These are phyloP conservation scores for Araneus ventricosus DNA, from an alignment of 1,140 invertebrate species.

Conservation along the genomic window DNA sequence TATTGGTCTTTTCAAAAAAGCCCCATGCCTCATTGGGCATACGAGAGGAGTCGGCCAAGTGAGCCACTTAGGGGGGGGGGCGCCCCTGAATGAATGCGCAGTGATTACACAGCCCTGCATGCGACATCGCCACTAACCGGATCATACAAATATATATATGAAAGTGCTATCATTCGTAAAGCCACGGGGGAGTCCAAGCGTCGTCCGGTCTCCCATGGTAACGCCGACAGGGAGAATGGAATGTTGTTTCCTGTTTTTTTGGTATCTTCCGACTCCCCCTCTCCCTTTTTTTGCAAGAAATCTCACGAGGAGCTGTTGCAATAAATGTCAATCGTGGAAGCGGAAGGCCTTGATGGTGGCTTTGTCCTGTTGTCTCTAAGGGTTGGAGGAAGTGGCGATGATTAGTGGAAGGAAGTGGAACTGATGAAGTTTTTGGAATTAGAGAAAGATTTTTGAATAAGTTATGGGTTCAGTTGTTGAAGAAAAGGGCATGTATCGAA, in stretches of 20 bases:
- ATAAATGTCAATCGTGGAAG: neutral
- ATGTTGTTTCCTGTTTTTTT: conserved; percentile 49
- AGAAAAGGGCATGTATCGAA: no score
- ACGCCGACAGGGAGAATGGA: conserved; percentile 32
- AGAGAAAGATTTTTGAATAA: no score
- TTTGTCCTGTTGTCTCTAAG: neutral
- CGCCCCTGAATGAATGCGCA: conserved; percentile 50
- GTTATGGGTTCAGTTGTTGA: no score
- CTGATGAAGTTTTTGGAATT: no score
- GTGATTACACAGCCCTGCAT: conserved; percentile 68
- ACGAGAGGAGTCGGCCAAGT: conserved; percentile 45
- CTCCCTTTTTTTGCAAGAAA: conserved; percentile 6
- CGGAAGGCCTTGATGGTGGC: neutral
- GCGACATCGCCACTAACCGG: conserved; percentile 29
- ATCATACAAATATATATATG: conserved; percentile 51
- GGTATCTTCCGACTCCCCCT: neutral
- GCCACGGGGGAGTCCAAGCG: conserved; percentile 7
- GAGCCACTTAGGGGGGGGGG: conserved; percentile 58
- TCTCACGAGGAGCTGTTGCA: conserved; percentile 33
- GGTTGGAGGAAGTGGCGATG: neutral
- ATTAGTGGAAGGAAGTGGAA: neutral
- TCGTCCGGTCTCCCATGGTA: conserved; percentile 45
- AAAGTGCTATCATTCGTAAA: conserved; percentile 40
- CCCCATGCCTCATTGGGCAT: conserved; percentile 70
- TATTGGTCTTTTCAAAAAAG: conserved; percentile 72